Conservation (phyloP, 2,797 vertebrate species). For the Cetoscarus ocellatus region DNA sequence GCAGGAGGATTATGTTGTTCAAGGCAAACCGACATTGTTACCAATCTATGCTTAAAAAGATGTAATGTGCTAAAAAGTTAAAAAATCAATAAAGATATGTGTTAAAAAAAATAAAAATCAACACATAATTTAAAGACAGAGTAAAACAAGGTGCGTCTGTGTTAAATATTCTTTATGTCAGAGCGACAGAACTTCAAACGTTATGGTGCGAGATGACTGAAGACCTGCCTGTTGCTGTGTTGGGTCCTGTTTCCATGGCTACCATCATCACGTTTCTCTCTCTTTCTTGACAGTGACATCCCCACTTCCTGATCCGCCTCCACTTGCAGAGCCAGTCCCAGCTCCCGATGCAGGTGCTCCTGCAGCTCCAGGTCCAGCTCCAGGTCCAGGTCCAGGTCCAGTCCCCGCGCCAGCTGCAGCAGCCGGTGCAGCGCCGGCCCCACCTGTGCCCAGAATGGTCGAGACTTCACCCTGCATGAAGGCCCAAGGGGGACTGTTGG, state of each 20-base stretch:
- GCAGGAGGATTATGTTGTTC: too few species aligned
- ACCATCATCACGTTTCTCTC: constrained; percentile 76
- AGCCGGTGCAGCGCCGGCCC: constrained; percentile 60
- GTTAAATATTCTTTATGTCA: background rate
- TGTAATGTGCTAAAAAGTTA: too few species aligned
- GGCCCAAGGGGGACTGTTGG: constrained; percentile 88
- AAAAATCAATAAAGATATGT: too few species aligned
- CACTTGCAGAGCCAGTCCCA: constrained; percentile 34
- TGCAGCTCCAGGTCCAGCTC: constrained; percentile 18
- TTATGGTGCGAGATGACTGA: background rate
- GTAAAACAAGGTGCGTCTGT: background rate
- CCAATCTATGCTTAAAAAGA: too few species aligned
- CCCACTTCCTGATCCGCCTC: constrained; percentile 63
- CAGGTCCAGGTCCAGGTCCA: constrained; percentile 33
- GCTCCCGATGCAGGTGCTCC: constrained; percentile 70
- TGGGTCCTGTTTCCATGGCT: constrained; percentile 36
- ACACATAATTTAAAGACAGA: background rate
- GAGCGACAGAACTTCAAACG: background rate
- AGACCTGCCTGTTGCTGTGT: constrained; percentile 59
- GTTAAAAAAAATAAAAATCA: background rate
- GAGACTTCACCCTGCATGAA: constrained; percentile 91
- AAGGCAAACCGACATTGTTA: too few species aligned
- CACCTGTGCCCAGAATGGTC: constrained; percentile 81
- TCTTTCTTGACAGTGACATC: constrained; percentile 81
- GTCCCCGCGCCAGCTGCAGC: constrained; percentile 53